Conservation (phyloP, 30 jellyfish, hydroid and myxozoan genomes). For the Aurelia sp. region DNA sequence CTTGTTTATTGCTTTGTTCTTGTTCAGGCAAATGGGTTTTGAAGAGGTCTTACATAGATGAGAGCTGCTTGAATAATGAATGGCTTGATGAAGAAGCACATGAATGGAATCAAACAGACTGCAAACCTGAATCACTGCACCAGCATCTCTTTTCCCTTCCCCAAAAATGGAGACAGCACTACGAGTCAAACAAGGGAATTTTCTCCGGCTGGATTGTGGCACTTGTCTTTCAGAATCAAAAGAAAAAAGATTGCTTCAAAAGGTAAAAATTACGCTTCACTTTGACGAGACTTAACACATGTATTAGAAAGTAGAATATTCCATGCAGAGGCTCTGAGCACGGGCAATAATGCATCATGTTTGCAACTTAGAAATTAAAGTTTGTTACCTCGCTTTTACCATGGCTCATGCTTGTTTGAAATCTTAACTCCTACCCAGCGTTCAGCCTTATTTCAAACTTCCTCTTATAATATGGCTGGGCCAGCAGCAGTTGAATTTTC, state of each 20-base stretch:
- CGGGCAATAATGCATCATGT: no score
- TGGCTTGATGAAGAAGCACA: conserved; percentile 73
- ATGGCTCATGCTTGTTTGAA: no score
- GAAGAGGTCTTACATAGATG: conserved; percentile 55
- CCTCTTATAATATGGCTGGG: no score
- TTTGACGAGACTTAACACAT: no score
- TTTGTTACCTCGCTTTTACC: no score
- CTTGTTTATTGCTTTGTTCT: background rate
- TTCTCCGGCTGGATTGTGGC: conserved; percentile 68
- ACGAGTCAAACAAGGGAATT: conserved; percentile 26
- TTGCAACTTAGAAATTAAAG: no score
- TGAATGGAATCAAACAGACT: conserved; percentile 66
- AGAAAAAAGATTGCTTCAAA: conserved; percentile 51
- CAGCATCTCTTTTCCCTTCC: conserved; percentile 57
- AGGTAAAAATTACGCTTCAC: conserved; percentile 32
- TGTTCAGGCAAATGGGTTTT: conserved; percentile 75
- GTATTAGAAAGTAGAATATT: no score
- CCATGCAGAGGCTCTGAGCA: no score
- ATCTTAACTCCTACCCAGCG: no score
- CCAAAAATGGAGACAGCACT: conserved; percentile 48
- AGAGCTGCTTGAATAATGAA: conserved; percentile 39
- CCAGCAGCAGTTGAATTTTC: no score
- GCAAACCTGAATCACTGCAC: background rate
- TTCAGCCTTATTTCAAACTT: no score
- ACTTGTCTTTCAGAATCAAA: conserved; percentile 13